phyloP scores from a whole-genome alignment of 1,140 invertebrate genomes.

The Catajapyx aquilonaris region DNA sequence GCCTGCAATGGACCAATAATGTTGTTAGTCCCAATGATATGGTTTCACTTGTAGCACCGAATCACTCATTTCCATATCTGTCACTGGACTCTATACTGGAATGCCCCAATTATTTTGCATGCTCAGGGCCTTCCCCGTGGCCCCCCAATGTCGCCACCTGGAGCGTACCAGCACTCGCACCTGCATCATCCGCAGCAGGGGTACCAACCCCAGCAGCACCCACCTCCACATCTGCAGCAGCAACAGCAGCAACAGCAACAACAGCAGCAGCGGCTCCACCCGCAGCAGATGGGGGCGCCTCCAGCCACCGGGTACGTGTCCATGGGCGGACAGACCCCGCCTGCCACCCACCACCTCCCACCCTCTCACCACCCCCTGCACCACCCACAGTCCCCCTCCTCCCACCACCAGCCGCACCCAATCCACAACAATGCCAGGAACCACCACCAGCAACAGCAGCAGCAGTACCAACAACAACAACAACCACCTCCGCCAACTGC shows the following conservation, averaged over 20 bases:
- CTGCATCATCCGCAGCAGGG: slow-evolving; percentile 10
- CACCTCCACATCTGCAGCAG: slow-evolving; percentile 5
- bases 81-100: too few relatives aligned
- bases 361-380: slow-evolving; percentile 12
- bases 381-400: background rate
- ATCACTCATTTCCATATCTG: too few relatives aligned
- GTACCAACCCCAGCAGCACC: slow-evolving; percentile 1
- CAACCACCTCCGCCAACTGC: background rate
- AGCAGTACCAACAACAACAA: slow-evolving; percentile 17
- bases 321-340: slow-evolving; percentile 6
- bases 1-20: too few relatives aligned
- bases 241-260: slow-evolving; percentile 6
- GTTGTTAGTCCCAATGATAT: too few relatives aligned
- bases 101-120: too few relatives aligned
- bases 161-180: slow-evolving; percentile 2
- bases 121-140: too few relatives aligned
- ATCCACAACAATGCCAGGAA: slow-evolving; percentile 5
- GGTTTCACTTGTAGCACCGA: too few relatives aligned
- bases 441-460: slow-evolving; percentile 13
- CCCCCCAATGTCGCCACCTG: too few relatives aligned
- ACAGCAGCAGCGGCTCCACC: too few relatives aligned
- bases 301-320: background rate
- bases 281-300: background rate
- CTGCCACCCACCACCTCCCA: slow-evolving; percentile 9
- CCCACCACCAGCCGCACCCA: slow-evolving; percentile 9